Conservation (phyloP, 2,113 vertebrate species). For the Poeciliopsis prolifica region DNA sequence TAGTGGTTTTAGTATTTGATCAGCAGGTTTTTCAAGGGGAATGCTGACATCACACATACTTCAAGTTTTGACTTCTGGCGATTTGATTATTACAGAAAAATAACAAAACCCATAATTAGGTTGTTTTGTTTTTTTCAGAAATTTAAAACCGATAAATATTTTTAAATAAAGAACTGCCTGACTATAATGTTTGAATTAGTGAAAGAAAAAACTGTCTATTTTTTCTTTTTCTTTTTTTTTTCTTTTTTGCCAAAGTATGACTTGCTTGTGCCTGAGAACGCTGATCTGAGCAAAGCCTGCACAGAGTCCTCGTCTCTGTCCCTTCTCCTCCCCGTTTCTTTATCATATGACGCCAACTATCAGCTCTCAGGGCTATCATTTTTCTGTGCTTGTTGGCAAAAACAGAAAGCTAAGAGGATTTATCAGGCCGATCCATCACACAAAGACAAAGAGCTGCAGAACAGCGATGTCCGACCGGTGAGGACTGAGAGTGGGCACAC, state of each 20-base stretch:
- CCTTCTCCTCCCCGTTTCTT: conserved; percentile 45
- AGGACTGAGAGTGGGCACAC: conserved; percentile 47
- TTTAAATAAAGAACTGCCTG: neutral
- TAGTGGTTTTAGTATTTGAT: no score
- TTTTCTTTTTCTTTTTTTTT: neutral
- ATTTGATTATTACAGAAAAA: no score
- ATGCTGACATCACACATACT: no score
- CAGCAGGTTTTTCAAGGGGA: no score
- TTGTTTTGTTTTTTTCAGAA: no score
- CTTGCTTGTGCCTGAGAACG: conserved; percentile 6
- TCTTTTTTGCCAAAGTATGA: neutral
- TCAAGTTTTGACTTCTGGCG: no score
- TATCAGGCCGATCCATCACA: conserved; percentile 70
- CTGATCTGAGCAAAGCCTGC: conserved; percentile 2
- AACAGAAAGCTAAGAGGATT: conserved; percentile 56
- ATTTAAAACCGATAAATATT: neutral
- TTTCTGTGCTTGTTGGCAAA: conserved; percentile 66
- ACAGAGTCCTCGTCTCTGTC: conserved; percentile 34
- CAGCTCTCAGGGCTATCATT: conserved; percentile 72
- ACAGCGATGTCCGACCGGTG: conserved; percentile 50
- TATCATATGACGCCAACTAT: conserved; percentile 69
- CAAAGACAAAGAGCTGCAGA: conserved; percentile 69
- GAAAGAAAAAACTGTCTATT: neutral
- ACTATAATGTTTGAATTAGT: neutral
- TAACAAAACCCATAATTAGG: no score